Conservation (phyloP, 1,140 invertebrate species). For the Homalodisca vitripennis region DNA sequence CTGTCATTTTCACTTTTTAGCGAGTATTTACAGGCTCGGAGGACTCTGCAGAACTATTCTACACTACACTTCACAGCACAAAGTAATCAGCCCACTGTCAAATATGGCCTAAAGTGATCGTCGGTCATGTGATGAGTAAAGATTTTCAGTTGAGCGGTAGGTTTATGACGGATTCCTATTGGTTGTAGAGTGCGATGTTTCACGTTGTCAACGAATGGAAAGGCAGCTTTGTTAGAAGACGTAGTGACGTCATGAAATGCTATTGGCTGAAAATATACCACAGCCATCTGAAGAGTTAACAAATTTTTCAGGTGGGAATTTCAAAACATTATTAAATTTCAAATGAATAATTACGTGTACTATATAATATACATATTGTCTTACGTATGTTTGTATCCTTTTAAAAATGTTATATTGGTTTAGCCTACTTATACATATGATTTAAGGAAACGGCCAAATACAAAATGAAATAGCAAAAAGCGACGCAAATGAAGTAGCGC, state of each 20-base stretch:
- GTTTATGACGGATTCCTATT: slow-evolving; percentile 42
- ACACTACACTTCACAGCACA: slow-evolving; percentile 64
- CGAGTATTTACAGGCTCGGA: slow-evolving; percentile 61
- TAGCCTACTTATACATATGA: too few species aligned
- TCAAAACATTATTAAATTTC: too few species aligned
- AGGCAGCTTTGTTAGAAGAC: slow-evolving; percentile 38
- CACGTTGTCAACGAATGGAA: slow-evolving; percentile 41
- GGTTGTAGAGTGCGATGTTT: slow-evolving; percentile 33
- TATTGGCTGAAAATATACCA: slow-evolving; percentile 31
- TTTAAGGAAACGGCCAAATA: too few species aligned
- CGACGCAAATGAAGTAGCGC: too few species aligned
- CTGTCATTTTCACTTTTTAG: slow-evolving; percentile 34
- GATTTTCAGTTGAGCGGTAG: slow-evolving; percentile 36
- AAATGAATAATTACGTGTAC: too few species aligned
- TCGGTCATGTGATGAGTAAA: slow-evolving; percentile 67
- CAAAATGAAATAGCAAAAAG: too few species aligned
- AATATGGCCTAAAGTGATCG: slow-evolving; percentile 63
- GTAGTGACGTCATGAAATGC: slow-evolving; percentile 40
- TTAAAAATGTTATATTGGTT: too few species aligned
- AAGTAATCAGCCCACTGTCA: slow-evolving; percentile 63
- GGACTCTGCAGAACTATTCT: slow-evolving; percentile 49
- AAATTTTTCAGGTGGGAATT: too few species aligned
- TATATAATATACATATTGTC: too few species aligned
- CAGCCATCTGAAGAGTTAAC: too few species aligned
- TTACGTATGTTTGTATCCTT: too few species aligned